Evolutionary conservation across 2,113 vertebrate species (phyloP), one percentile per base, ranked within the genome.

Genomic region (Tetraodon nigroviridis): DNA sequence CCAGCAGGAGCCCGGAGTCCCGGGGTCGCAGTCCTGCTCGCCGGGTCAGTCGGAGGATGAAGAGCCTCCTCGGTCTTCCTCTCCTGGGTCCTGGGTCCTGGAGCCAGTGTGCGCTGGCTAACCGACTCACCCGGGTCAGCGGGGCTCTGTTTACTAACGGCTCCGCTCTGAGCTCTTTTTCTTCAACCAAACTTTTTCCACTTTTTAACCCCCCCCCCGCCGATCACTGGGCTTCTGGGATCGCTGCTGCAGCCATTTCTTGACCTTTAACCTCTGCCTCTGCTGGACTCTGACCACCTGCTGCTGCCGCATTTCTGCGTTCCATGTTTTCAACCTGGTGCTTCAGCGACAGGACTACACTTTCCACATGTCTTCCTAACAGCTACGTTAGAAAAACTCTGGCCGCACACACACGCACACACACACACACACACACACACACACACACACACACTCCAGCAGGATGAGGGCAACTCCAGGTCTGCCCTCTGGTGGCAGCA

Each of bases 11-110:
- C 15, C 45, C 58, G 0, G 62, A 82, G 44, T 17, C 21, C 18
- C 0, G 18, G 32, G 90, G 84, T 19, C 87, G 87, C 58, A 90
- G 81, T 70, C 83, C 88, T 11, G 55, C 51, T 50, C 80, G 71
- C 51, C 62, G 60, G 87, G 86, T 89, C 78, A 90, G 84, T 86
- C 54, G 55, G 71, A 65, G 55, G 53, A 24, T 6, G 18, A 47
- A 20, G 68, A 14, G 49, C 19, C 3, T 49, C 20, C 6, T 10
- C 12, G 2, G 55, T 51, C 32, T 51, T 71, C 17, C 41, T 18
- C n/a, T 10, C 18, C 27, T 32, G 46, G 42, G 0, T 18, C 20
- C 57, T 22, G 44, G 59, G n/a, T n/a, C n/a, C n/a, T n/a, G n/a
- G n/a, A n/a, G n/a, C n/a, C n/a, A 6, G 58, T 45, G 59, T 60